A percentile compares a stretch with the other conserved stretches of the same genome.
Evolutionary conservation across 1,140 invertebrate genomes (phyloP).

Genomic region (Aphelinus certus): DNA sequence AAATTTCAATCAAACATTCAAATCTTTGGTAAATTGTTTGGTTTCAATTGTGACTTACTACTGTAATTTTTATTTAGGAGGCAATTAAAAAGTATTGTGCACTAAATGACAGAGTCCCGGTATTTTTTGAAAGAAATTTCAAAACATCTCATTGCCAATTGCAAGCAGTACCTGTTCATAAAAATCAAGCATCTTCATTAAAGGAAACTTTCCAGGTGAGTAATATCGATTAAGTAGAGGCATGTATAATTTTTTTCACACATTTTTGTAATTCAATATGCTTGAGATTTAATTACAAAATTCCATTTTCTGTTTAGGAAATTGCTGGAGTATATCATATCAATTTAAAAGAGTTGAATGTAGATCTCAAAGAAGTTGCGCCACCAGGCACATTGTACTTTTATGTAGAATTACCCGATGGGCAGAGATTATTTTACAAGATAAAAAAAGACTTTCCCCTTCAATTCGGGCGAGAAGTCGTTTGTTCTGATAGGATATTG

Average conservation of each 20-base stretch:
- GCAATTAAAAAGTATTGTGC: constrained; percentile 82
- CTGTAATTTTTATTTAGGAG: constrained; percentile 45
- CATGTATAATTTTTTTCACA: no score
- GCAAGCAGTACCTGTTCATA: constrained; percentile 84
- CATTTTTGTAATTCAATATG: constrained; percentile 22
- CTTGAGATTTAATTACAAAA: constrained; percentile 3
- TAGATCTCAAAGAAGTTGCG: constrained; percentile 78
- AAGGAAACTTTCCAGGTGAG: constrained; percentile 74
- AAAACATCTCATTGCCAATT: constrained; percentile 93
- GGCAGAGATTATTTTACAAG: constrained; percentile 79
- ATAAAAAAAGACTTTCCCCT: constrained; percentile 85
- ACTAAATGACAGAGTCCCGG: constrained; percentile 73
- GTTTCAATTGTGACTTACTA: no score
- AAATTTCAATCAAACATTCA: neutral
- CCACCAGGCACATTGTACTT: constrained; percentile 87
- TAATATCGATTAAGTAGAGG: constrained; percentile 28
- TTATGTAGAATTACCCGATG: constrained; percentile 83
- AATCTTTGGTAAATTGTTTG: neutral
- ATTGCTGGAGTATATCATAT: constrained; percentile 81
- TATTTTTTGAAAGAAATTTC: constrained; percentile 96
- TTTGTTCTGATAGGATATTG: constrained; percentile 82
- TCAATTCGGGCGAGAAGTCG: constrained; percentile 91
- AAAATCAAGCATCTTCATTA: constrained; percentile 66
- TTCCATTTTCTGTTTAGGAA: constrained; percentile 65
- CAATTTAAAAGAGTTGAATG: constrained; percentile 76